These are phyloP conservation scores for Melanargia galathea DNA, from an alignment of 2,888 invertebrate genomes.

Conservation along the genomic window DNA sequence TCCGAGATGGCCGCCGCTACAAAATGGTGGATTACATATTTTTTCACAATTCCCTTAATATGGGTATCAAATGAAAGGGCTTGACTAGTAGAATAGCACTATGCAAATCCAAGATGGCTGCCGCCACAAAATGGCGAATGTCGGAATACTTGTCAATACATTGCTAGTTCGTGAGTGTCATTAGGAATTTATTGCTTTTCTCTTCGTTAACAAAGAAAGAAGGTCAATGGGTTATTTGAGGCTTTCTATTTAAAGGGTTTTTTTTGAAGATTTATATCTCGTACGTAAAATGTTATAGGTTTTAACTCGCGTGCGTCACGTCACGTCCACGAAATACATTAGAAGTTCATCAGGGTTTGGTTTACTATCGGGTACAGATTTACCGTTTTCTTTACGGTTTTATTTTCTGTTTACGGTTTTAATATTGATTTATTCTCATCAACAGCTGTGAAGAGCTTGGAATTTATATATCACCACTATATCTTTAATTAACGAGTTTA, in stretches of 20 bases:
- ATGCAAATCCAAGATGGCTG: too few species aligned
- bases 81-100: too few species aligned
- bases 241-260: conserved; percentile 12
- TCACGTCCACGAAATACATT: neutral
- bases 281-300: neutral
- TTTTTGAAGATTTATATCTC: neutral
- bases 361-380: neutral
- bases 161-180: conserved; percentile 2
- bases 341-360: neutral
- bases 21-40: too few species aligned
- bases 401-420: neutral
- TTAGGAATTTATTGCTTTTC: conserved; percentile 9
- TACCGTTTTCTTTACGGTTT: neutral
- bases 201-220: conserved; percentile 10
- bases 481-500: too few species aligned
- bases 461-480: too few species aligned
- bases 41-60: too few species aligned
- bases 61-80: too few species aligned
- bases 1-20: too few species aligned
- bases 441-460: too few species aligned
- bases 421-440: neutral
- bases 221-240: conserved; percentile 2
- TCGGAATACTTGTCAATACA: too few species aligned
- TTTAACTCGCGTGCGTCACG: neutral
- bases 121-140: too few species aligned